Evolutionary conservation across 2,797 vertebrate species (phyloP).

Genomic region (Gallinago solitaria): DNA sequence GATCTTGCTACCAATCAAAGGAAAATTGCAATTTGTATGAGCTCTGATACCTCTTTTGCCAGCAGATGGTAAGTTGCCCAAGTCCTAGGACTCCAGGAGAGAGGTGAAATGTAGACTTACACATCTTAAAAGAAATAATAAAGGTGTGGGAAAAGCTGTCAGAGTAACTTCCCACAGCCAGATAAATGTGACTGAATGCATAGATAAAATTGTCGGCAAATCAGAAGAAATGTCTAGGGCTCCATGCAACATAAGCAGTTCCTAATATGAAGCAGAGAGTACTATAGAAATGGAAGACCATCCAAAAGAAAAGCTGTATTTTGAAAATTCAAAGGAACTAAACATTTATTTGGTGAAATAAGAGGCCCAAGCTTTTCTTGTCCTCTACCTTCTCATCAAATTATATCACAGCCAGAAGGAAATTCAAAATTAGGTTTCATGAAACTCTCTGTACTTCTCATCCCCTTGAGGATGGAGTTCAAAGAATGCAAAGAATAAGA

Average conservation of each 20-base stretch:
- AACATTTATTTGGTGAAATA: neutral
- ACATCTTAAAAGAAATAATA: conserved; percentile 30
- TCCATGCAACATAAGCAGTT: neutral
- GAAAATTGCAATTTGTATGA: neutral
- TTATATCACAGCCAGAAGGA: neutral
- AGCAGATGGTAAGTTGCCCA: neutral
- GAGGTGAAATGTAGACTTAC: conserved; percentile 16
- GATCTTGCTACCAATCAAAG: neutral
- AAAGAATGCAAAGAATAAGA: neutral
- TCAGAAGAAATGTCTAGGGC: neutral
- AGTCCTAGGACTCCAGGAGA: neutral
- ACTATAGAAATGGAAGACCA: neutral
- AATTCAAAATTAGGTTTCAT: conserved; percentile 6
- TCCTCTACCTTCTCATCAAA: neutral
- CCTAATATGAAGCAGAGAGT: neutral
- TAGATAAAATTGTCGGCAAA: neutral
- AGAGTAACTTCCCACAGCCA: neutral
- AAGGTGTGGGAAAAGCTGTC: conserved; percentile 29
- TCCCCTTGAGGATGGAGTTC: neutral
- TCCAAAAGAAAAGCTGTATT: neutral
- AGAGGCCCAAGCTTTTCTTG: neutral
- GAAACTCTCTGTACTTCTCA: neutral
- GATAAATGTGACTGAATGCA: neutral
- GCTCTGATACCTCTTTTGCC: neutral
- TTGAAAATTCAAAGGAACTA: neutral